A percentile compares a stretch with the other conserved stretches of the same genome.
These are phyloP conservation scores for Phocoena phocoena DNA, from an alignment of 2,113 vertebrate genomes.

Conservation along the genomic window DNA sequence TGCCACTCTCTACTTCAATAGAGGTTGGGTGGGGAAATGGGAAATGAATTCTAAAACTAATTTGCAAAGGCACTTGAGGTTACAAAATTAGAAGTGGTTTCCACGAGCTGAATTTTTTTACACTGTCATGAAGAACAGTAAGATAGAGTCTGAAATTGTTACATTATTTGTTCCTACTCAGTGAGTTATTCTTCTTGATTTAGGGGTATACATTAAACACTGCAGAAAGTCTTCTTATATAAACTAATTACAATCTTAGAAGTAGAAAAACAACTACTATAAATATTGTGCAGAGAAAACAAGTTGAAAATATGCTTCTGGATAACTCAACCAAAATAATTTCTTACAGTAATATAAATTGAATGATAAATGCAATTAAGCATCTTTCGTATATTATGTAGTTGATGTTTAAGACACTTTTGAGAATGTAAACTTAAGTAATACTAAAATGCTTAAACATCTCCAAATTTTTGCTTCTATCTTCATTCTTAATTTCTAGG, in stretches of 20 bases:
- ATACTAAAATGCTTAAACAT: neutral
- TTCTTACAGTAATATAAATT: constrained; percentile 1
- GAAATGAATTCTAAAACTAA: neutral
- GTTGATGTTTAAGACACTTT: neutral
- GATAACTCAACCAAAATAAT: neutral
- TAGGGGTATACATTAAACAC: neutral
- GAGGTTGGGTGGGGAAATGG: neutral
- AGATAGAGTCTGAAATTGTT: neutral
- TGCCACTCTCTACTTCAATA: neutral
- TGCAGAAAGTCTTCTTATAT: neutral
- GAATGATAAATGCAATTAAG: neutral
- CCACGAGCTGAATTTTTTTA: neutral
- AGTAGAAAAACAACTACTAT: neutral
- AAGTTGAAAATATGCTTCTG: neutral
- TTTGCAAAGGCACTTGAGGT: constrained; percentile 4
- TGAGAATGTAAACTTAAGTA: neutral
- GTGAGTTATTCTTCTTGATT: neutral
- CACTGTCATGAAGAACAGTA: neutral
- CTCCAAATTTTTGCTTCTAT: neutral
- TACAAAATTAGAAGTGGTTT: constrained; percentile 6
- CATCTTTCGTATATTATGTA: neutral
- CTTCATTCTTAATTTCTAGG: neutral
- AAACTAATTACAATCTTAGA: constrained; percentile 24
- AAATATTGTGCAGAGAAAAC: neutral
- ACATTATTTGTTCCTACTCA: neutral